Conservation (phyloP, 2,797 vertebrate genomes). For the Loriculus beryllinus region DNA sequence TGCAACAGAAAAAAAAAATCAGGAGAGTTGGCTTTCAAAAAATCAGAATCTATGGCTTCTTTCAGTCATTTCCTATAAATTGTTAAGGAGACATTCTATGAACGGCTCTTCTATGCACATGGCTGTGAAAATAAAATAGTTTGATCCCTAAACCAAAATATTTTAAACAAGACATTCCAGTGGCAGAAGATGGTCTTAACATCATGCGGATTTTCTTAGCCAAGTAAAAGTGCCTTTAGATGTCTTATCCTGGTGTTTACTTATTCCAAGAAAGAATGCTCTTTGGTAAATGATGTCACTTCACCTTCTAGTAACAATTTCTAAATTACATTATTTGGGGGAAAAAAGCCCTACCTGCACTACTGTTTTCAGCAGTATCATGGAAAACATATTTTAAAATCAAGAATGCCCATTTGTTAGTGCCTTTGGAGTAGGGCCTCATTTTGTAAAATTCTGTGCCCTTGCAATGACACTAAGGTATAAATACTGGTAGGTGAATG, state of each 20-base stretch:
- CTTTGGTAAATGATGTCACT: background rate
- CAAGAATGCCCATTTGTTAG: background rate
- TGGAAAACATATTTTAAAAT: background rate
- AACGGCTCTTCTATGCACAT: background rate
- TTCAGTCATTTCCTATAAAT: background rate
- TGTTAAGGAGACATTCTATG: background rate
- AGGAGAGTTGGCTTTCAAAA: background rate
- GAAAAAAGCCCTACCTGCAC: background rate
- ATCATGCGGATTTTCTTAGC: background rate
- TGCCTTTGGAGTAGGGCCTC: background rate
- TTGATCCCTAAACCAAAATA: background rate
- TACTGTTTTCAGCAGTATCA: background rate
- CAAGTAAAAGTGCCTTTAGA: background rate
- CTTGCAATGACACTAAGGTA: background rate
- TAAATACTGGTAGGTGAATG: background rate
- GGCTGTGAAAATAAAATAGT: background rate
- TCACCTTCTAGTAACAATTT: background rate
- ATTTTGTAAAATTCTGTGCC: background rate
- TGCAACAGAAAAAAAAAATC: background rate
- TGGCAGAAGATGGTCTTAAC: background rate
- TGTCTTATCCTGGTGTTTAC: background rate
- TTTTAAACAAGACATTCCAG: background rate
- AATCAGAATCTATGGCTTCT: background rate
- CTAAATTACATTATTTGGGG: accelerated
- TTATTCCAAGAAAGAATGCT: background rate